Conservation (phyloP, 2,797 vertebrate species). For the Pseudomugil tenellus region DNA sequence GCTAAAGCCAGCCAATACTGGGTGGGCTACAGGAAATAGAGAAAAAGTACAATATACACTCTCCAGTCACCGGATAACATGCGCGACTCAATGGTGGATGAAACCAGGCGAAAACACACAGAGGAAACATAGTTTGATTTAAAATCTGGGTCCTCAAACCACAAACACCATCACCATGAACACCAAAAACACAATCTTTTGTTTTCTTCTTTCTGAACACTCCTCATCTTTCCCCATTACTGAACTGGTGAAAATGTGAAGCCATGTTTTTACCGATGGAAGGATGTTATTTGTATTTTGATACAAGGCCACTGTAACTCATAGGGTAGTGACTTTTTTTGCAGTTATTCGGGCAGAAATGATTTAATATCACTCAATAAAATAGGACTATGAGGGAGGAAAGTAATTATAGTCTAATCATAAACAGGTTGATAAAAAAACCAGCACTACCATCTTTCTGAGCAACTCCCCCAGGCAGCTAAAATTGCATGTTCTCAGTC, state of each 20-base stretch:
- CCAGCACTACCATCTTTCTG: conserved; percentile 16
- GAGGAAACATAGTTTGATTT: too few species aligned
- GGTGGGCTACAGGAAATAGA: not conserved
- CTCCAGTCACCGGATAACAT: not conserved
- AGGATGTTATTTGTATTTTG: not conserved
- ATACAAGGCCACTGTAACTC: not conserved
- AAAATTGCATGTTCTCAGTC: not conserved
- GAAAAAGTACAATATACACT: not conserved
- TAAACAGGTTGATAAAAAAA: not conserved
- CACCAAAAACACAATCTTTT: not conserved
- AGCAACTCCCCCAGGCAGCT: conserved; percentile 21
- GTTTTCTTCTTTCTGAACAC: not conserved
- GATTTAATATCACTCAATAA: not conserved
- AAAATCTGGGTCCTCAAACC: too few species aligned
- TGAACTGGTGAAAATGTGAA: not conserved
- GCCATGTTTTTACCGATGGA: not conserved
- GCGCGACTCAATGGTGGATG: too few species aligned
- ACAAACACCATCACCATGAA: too few species aligned
- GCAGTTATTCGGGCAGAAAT: not conserved
- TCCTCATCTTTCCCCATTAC: not conserved
- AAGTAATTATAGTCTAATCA: not conserved
- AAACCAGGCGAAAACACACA: too few species aligned
- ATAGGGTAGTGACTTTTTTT: too few species aligned
- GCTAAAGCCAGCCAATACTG: not conserved
- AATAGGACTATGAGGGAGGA: not conserved